These are phyloP conservation scores for Callipepla squamata DNA, from an alignment of 2,113 vertebrate genomes.

Conservation along the genomic window DNA sequence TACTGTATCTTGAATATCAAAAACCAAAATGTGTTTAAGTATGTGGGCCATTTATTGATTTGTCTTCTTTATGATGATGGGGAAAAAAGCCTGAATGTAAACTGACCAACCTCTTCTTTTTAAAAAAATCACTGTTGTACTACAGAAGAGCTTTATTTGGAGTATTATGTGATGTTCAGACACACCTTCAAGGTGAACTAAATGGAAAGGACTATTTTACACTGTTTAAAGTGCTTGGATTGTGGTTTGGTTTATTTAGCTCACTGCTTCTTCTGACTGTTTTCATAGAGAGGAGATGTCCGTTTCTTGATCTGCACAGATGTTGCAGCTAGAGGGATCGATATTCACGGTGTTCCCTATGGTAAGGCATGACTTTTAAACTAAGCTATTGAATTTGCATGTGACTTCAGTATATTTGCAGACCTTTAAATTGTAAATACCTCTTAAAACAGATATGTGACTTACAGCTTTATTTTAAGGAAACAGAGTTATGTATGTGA, in stretches of 20 bases:
- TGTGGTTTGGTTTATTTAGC: neutral
- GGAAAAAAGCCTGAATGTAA: neutral
- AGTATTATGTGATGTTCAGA: neutral
- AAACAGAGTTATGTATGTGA: neutral
- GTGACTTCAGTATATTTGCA: neutral
- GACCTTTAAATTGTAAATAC: neutral
- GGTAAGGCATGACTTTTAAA: constrained; percentile 76
- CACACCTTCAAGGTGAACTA: neutral
- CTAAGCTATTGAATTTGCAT: neutral
- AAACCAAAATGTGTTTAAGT: neutral
- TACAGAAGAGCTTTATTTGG: neutral
- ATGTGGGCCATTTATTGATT: rapidly evolving
- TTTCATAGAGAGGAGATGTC: constrained; percentile 89
- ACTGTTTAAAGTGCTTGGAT: neutral
- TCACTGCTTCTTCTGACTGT: neutral
- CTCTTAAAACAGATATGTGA: neutral
- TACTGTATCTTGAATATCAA: neutral
- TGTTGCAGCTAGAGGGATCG: constrained; percentile 97
- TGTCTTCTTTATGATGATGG: neutral
- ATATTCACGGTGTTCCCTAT: constrained; percentile 93
- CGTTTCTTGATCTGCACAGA: constrained; percentile 95
- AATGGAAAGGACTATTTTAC: neutral
- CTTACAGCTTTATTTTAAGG: neutral
- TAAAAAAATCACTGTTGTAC: neutral
- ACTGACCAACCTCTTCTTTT: neutral